Evolutionary conservation across 53 echinoderm and acorn worm genomes (phyloP).

Genomic region (Henricia sp.): DNA sequence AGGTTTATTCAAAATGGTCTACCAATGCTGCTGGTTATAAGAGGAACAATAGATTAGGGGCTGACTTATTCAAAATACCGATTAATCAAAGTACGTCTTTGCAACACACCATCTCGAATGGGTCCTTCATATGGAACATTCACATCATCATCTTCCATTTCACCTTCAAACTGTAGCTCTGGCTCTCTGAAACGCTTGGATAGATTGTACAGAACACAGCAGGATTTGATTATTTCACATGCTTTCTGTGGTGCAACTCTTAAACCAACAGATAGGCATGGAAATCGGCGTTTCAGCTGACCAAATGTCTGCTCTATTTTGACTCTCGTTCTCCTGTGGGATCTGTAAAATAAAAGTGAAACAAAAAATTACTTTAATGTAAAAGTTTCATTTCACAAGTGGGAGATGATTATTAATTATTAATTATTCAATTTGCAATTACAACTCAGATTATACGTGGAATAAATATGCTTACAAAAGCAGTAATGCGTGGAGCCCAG

Average conservation of each 20-base stretch:
- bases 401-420: neutral
- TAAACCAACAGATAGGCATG: neutral
- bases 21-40: too few relatives aligned
- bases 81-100: neutral
- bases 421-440: neutral
- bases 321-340: slow-evolving; percentile 24
- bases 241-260: neutral
- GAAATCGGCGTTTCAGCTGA: neutral
- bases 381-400: neutral
- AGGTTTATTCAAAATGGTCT: too few relatives aligned
- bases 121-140: slow-evolving; percentile 24
- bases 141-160: neutral
- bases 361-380: neutral
- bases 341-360: neutral
- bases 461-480: neutral
- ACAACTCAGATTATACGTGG: neutral
- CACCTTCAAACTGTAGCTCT: slow-evolving; percentile 3
- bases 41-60: too few relatives aligned
- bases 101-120: slow-evolving; percentile 10
- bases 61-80: neutral
- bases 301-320: slow-evolving; percentile 25
- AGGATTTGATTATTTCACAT: slow-evolving; percentile 3
- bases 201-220: slow-evolving; percentile 14
- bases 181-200: slow-evolving; percentile 28
- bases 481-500: neutral